phyloP scores from a whole-genome alignment of 2,797 vertebrate genomes.

The Ceryle rudis region DNA sequence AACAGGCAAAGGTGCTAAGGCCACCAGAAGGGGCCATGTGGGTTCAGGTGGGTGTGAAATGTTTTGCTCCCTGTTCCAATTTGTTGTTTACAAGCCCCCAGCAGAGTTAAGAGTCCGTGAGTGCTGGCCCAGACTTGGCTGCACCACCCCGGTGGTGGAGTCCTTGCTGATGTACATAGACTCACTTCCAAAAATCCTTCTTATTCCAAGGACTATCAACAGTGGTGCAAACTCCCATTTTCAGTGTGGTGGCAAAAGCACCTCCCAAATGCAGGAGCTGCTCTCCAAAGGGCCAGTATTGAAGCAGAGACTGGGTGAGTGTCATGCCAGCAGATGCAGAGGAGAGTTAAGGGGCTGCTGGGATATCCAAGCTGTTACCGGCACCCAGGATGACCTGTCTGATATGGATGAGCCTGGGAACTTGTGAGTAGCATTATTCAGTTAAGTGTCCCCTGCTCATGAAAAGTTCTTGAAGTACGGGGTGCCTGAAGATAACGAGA shows the following conservation, averaged over 20 bases:
- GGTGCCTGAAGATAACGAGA: not conserved
- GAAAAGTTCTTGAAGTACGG: not conserved
- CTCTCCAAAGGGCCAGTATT: not conserved
- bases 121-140: not conserved
- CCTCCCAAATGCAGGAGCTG: not conserved
- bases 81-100: not conserved
- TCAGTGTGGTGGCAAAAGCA: not conserved
- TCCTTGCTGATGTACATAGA: not conserved
- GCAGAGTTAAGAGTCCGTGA: not conserved
- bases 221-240: not conserved
- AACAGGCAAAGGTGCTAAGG: not conserved
- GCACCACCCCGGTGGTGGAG: not conserved
- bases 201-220: fast-evolving
- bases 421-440: not conserved
- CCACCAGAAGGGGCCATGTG: not conserved
- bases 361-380: not conserved
- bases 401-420: not conserved
- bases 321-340: fast-evolving
- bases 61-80: not conserved
- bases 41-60: not conserved
- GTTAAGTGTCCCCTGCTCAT: not conserved
- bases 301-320: not conserved
- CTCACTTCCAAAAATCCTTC: not conserved
- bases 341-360: not conserved
- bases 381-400: not conserved